Evolutionary conservation across 2,113 vertebrate genomes (phyloP).

Genomic region (Scomber japonicus): DNA sequence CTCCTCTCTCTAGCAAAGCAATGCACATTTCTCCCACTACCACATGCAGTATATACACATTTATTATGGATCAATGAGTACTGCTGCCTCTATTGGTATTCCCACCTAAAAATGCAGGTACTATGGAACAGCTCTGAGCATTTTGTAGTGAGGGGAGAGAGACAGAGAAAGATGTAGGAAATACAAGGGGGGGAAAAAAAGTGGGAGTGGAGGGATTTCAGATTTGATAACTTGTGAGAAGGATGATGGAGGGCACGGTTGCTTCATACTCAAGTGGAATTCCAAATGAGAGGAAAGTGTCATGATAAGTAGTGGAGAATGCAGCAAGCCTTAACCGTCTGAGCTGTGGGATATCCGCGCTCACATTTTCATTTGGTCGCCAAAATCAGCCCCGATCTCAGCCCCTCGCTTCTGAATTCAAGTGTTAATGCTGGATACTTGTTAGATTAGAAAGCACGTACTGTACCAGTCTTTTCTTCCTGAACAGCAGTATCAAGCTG

Average conservation of each 20-base stretch:
- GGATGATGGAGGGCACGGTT: background rate
- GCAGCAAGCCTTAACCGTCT: too few relatives aligned
- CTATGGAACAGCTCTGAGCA: slow-evolving; percentile 39
- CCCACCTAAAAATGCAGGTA: slow-evolving; percentile 22
- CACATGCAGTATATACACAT: slow-evolving; percentile 38
- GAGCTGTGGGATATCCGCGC: too few relatives aligned
- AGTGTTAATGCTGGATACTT: too few relatives aligned
- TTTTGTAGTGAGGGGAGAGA: slow-evolving; percentile 26
- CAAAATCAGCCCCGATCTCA: too few relatives aligned
- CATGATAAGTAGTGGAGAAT: background rate
- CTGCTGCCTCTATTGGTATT: slow-evolving; percentile 27
- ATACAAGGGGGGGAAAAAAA: background rate
- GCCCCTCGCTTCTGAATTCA: too few relatives aligned
- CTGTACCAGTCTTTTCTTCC: too few relatives aligned
- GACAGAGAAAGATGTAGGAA: background rate
- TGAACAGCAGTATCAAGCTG: too few relatives aligned
- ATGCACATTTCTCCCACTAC: slow-evolving; percentile 19
- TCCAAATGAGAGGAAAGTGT: slow-evolving; percentile 35
- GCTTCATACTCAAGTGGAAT: slow-evolving; percentile 32
- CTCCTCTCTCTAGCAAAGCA: slow-evolving; percentile 30
- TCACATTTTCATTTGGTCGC: too few relatives aligned
- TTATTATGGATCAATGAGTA: slow-evolving; percentile 53
- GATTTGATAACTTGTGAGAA: slow-evolving; percentile 10
- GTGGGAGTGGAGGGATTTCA: background rate
- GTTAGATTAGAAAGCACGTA: too few relatives aligned